These are phyloP conservation scores for western clawed frog (Xenopus tropicalis) DNA, from an alignment of 2,113 vertebrate species.

Conservation along the genomic window UCB_Xtro_10.0 CM004445.2:109399001-109399500, in stretches of 20 bases:
- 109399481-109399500: not conserved
- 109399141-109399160: too few species aligned
- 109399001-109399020: too few species aligned
- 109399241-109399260: conserved; percentile 19
- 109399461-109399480: conserved; percentile 12
- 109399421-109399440: conserved; percentile 30
- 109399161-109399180: not conserved
- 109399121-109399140: too few species aligned
- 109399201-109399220: conserved; percentile 6
- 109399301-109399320: conserved; percentile 37
- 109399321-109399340: conserved; percentile 39
- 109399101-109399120: too few species aligned
- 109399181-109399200: conserved; percentile 13
- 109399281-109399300: conserved; percentile 42
- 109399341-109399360: conserved; percentile 34
- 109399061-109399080: too few species aligned
- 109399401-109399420: conserved; percentile 31
- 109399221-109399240: conserved; percentile 28
- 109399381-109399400: conserved; percentile 22
- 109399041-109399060: too few species aligned
- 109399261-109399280: conserved; percentile 19
- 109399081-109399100: too few species aligned
- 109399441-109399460: conserved; percentile 10
- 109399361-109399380: conserved; percentile 37
- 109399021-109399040: too few species aligned